phyloP scores from a whole-genome alignment of 2,888 invertebrate genomes.

The Zygothrica quintamaculata region DNA sequence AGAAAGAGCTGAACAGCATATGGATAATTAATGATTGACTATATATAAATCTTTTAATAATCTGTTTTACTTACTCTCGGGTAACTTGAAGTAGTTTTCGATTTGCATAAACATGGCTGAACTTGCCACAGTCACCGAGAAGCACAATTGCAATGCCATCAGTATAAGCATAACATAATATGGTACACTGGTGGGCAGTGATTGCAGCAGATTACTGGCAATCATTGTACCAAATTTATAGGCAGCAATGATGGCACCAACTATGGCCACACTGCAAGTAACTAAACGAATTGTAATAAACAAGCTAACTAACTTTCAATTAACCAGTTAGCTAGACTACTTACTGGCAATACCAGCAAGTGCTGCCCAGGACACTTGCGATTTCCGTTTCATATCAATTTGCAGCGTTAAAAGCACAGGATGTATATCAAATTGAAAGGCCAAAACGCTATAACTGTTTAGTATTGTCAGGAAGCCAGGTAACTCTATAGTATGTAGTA shows the following conservation, averaged over 20 bases:
- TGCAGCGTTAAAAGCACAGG: conserved; percentile 94
- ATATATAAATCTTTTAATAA: too few relatives aligned
- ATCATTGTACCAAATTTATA: conserved; percentile 88
- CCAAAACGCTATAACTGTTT: conserved; percentile 88
- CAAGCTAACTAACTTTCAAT: background rate
- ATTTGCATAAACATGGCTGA: conserved; percentile 93
- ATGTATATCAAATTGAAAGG: conserved; percentile 92
- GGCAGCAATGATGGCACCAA: conserved; percentile 88
- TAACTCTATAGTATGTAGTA: conserved; percentile 74
- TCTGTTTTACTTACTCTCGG: conserved; percentile 88
- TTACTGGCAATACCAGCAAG: conserved; percentile 89
- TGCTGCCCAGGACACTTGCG: conserved; percentile 90
- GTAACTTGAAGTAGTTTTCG: conserved; percentile 90
- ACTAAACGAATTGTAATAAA: conserved; percentile 75
- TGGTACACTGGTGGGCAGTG: conserved; percentile 87
- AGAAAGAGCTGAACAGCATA: conserved; percentile 88
- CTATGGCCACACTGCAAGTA: conserved; percentile 87
- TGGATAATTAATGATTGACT: too few relatives aligned
- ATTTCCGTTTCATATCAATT: conserved; percentile 94
- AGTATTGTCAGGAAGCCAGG: conserved; percentile 86
- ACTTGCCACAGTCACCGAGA: conserved; percentile 91
- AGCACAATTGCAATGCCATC: conserved; percentile 90
- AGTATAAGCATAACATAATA: conserved; percentile 89
- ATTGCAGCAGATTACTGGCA: conserved; percentile 88
- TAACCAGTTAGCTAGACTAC: conserved; percentile 43